Base-by-base conservation (phyloP, 2,113 vertebrate genomes). In the Paratilapia polleni region DNA sequence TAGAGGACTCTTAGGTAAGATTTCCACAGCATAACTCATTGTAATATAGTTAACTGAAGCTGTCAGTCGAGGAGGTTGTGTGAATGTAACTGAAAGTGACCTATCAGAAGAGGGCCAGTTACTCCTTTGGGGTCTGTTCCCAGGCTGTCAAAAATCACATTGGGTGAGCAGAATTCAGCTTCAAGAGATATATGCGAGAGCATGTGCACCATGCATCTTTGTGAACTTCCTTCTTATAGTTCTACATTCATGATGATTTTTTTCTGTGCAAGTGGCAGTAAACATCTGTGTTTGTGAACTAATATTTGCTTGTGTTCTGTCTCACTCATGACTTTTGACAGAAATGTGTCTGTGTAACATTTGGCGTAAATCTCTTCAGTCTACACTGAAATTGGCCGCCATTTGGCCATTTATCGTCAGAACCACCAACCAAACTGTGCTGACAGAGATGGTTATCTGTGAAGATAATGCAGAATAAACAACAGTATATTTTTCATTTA, bases 221-320 rank as follows among this genome's bases (percentile, higher is more conserved):
- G 43, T 20, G 24, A 31, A 52, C 66, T 52, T 73, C 43, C 22
- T 1, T 26, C 43, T 73, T n/a, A n/a, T 6, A 49, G 43, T 20
- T 70, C 43, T 52, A 20, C 24, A 28, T 28, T 70, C 17, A 52
- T 15, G 26, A 19, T 24, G 41, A 70, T n/a, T 52, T 52, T 13
- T 31, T 73, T 20, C 1, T 1, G 66, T 68, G 8, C 41, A 68
- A 28, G 1, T 47, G 15, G 24, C 66, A 73, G 47, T 31, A 47
- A 70, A 70, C 28, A 52, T 52, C 66, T 19, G 10, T 73, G 66
- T 73, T 52, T 73, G 66, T 26, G 66, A 73, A 73, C 66, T 52
- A 73, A 28, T 70, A 52, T 70, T 70, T 52, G 43, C 43, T 49
- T 52, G 64, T 70, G 43, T 73, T 73, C 47, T 17, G 12, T 73